Conservation (phyloP, 2,888 invertebrate genomes). For the Acanthosepion esculentum region DNA sequence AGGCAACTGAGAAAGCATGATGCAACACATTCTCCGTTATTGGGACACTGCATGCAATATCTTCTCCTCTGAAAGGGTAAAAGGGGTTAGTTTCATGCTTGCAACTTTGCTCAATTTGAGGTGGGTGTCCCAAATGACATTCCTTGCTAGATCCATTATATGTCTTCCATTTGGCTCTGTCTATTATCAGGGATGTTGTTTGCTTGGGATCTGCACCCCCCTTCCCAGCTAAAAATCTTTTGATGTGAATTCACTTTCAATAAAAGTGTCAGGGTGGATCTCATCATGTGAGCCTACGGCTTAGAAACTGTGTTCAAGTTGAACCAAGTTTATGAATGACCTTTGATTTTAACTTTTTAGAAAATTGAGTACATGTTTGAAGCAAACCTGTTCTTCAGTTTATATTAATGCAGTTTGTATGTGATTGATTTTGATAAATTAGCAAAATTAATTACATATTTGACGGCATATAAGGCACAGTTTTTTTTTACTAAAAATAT, state of each 20-base stretch:
- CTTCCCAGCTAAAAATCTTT: not conserved
- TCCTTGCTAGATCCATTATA: not conserved
- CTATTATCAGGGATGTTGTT: not conserved
- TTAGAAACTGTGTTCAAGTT: not conserved
- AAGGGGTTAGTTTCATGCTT: not conserved
- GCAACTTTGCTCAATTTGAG: not conserved
- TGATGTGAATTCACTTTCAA: conserved; percentile 6
- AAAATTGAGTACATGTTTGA: not conserved
- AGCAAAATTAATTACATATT: too few relatives aligned
- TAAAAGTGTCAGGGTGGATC: conserved; percentile 8
- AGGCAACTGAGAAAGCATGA: conserved; percentile 4
- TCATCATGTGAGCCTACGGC: not conserved
- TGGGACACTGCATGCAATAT: conserved; percentile 4
- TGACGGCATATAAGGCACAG: too few relatives aligned
- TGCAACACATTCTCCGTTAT: not conserved
- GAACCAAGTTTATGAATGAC: not conserved
- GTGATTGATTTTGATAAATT: too few relatives aligned
- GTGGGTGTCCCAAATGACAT: conserved; percentile 7
- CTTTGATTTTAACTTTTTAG: not conserved
- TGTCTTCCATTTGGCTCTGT: not conserved
- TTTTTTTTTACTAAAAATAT: too few relatives aligned
- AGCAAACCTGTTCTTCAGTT: too few relatives aligned
- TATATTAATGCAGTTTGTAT: too few relatives aligned
- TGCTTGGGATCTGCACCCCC: not conserved
- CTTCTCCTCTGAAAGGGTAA: not conserved